Evolutionary conservation across 1,140 invertebrate genomes (phyloP), one percentile per base, ranked within the genome.

Genomic region (Atta texana): DNA sequence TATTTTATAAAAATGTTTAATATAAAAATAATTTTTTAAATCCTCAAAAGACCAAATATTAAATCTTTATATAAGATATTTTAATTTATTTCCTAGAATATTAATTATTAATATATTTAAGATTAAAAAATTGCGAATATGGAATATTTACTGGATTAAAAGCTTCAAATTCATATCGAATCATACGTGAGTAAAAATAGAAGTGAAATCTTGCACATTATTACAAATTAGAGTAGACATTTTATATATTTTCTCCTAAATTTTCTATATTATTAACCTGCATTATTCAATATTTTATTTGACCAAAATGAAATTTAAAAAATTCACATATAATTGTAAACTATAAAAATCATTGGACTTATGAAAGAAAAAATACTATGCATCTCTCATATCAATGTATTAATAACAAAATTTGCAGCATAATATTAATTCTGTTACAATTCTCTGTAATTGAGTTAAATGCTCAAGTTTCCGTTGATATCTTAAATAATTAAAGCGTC

Each of bases 401-500:
- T 88, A 63, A 55, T 66, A 85, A 88, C 57, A 86, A 88, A 89
- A 63, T 72, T 78, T 10, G 21, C 55, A 74, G 31, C 31, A 53
- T 44, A 57, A 55, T 21, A 51, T 69, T 69, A 51, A 24, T 12
- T 51, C 2, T 7, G 61, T 80, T 44, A 72, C 59, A 39, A 88
- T 76, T 64, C 2, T 82, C 8, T 66, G 59, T 59, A 59, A 64
- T 63, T 39, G n/a, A 77, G 55, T 44, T 87, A 84, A 84, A 78
- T 74, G 34, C 21, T 18, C 57, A 34, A 78, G 59, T 85, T 49
- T 71, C 3, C 12, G 51, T 53, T 34, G 57, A 55, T n/a, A 69
- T 66, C 24, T 69, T 55, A 81, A 49, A 63, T 24, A 10, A 6
- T 59, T 76, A 64, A 87, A 53, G 66, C 24, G 59, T 72, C 64